Base-by-base conservation (phyloP, 1,140 invertebrate species). In the Brachionus rotundiformis region DNA sequence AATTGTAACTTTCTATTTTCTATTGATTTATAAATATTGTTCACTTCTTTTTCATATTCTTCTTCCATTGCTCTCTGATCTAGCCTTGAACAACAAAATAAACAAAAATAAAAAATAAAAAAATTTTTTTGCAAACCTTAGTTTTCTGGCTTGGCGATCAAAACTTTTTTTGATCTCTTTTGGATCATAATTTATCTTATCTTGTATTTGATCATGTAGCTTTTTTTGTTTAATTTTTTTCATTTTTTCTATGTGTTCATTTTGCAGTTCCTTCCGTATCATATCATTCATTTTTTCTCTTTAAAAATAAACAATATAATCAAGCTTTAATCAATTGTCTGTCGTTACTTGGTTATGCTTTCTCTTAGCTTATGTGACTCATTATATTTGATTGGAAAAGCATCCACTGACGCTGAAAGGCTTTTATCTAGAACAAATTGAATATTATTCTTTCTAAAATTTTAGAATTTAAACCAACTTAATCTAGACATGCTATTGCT, bases 151-250 rank as follows among this genome's bases (percentile, higher is more conserved):
- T 11, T 79, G 44, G 13, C 76, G 31, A 23, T 54, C 33, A 39
- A 79, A 54, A 59, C 54, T 79, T 33, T 79, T 79, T 23, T 29
- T 25, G 8, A 79, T 13, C 13, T 31, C 76, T 79, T 79, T 79
- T 2, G 76, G 76, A 33, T 79, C 33, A 54, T 61, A 79, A 5
- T 79, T 54, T 33, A 79, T 79, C 31, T 79, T 79, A 7, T 63
- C 59, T 79, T 79, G 76, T 31, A 79, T 79, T 41, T 79, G 76
- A 36, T 79, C 47, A 33, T 79, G 76, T 4, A 79, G 25, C 31
- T 79, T 79, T 79, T 79, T 79, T 16, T 79, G 44, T 59, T 63
- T 54, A 11, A 79, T 16, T 63, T 79, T 79, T 79, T 79, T 79
- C 6, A 79, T 61, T 31, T 79, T 79, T n/a, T 79, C 76, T 31